These are phyloP conservation scores for Solenopsis fugax DNA, from an alignment of 1,140 invertebrate species.

Conservation along the genomic window DNA sequence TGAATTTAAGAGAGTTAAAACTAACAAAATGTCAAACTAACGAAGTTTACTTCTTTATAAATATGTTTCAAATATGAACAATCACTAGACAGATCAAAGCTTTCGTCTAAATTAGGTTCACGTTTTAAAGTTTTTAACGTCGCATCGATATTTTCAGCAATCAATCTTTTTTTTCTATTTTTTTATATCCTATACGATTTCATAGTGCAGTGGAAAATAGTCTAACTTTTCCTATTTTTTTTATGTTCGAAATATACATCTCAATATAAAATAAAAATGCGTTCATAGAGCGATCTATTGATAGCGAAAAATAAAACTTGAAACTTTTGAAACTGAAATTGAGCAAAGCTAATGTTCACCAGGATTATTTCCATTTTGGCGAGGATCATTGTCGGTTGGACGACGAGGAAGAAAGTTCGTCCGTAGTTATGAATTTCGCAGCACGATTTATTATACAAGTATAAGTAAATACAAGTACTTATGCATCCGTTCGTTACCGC, in stretches of 20 bases:
- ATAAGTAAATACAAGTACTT: too few relatives aligned
- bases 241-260: not conserved
- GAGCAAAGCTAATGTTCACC: not conserved
- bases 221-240: slow-evolving; percentile 25
- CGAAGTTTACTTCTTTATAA: not conserved
- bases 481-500: too few relatives aligned
- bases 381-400: too few relatives aligned
- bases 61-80: slow-evolving; percentile 3
- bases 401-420: too few relatives aligned
- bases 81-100: not conserved
- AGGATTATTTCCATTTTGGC: not conserved
- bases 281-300: not conserved
- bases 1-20: not conserved
- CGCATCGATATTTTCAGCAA: not conserved
- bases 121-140: slow-evolving; percentile 29
- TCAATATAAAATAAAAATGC: slow-evolving; percentile 30
- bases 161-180: slow-evolving; percentile 5
- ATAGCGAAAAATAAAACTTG: slow-evolving; percentile 19
- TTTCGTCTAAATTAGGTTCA: not conserved
- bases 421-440: too few relatives aligned
- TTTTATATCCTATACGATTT: slow-evolving; percentile 26
- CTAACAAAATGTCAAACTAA: not conserved
- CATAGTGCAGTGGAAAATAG: not conserved
- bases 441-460: too few relatives aligned
- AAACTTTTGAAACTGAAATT: slow-evolving; percentile 10